Percentiles rank a stretch among this genome's conserved stretches.
These are phyloP conservation scores for Eufriesea mexicana DNA, from an alignment of 1,140 invertebrate genomes.

Conservation along the genomic window DNA sequence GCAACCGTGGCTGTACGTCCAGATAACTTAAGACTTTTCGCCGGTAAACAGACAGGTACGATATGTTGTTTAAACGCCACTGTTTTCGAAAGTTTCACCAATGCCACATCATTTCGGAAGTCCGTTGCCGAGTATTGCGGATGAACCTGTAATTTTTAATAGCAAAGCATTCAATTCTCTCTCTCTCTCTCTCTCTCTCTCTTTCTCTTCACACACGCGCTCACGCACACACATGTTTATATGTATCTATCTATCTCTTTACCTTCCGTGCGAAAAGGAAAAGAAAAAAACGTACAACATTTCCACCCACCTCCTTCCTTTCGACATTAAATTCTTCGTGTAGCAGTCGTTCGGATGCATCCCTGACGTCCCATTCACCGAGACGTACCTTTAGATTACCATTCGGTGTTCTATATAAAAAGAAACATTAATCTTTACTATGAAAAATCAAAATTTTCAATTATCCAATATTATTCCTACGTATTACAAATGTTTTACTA, in stretches of 20 bases:
- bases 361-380: constrained; percentile 95
- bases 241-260: neutral
- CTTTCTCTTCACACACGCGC: neutral
- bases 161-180: neutral
- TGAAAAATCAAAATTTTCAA: constrained; percentile 34
- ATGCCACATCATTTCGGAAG: constrained; percentile 94
- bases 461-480: neutral
- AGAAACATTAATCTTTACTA: constrained; percentile 44
- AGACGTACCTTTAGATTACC: constrained; percentile 92
- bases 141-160: constrained; percentile 84
- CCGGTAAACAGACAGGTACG: constrained; percentile 92
- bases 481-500: constrained; percentile 79
- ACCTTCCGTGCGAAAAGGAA: rapidly evolving
- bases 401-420: constrained; percentile 87
- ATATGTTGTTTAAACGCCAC: constrained; percentile 95
- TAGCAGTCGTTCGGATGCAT: constrained; percentile 89
- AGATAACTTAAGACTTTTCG: constrained; percentile 88
- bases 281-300: neutral
- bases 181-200: neutral
- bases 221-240: neutral
- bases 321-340: constrained; percentile 95
- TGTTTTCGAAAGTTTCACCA: constrained; percentile 90
- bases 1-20: constrained; percentile 94
- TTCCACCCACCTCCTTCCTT: constrained; percentile 88
- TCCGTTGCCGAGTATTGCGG: constrained; percentile 93